Evolutionary conservation across 2,888 invertebrate species (phyloP).

Genomic region (Himalopsyche tibetana): DNA sequence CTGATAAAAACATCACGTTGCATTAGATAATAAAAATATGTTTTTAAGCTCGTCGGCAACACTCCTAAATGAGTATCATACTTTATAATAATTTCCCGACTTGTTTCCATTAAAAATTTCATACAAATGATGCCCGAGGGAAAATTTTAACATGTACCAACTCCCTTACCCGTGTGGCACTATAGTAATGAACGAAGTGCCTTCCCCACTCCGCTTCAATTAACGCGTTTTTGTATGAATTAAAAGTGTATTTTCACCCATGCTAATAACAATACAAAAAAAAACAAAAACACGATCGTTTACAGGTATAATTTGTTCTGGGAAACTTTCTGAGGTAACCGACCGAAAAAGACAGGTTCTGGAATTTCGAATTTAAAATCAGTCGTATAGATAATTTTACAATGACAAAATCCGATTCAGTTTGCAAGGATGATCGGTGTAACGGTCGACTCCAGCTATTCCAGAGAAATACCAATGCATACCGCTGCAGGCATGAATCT

Average conservation of each 20-base stretch:
- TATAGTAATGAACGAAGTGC: not conserved
- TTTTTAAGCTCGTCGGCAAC: not conserved
- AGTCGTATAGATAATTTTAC: too few relatives aligned
- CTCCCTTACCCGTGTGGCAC: not conserved
- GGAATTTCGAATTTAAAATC: too few relatives aligned
- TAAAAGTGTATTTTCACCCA: not conserved
- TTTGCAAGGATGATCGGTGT: too few relatives aligned
- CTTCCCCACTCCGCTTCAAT: not conserved
- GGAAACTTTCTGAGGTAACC: too few relatives aligned
- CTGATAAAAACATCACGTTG: too few relatives aligned
- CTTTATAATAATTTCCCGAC: not conserved
- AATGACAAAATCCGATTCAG: too few relatives aligned
- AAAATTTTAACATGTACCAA: not conserved
- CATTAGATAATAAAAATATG: slow-evolving; percentile 1
- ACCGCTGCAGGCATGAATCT: too few relatives aligned
- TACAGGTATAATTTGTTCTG: too few relatives aligned
- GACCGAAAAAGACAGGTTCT: too few relatives aligned
- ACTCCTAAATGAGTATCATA: not conserved
- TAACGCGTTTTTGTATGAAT: not conserved
- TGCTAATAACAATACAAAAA: not conserved
- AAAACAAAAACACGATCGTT: too few relatives aligned
- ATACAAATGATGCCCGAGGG: not conserved
- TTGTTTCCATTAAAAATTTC: slow-evolving; percentile 20
- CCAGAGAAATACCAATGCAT: too few relatives aligned
- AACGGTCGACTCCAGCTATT: too few relatives aligned